phyloP scores from a whole-genome alignment of 2,797 vertebrate genomes.

The Nannoperca australis region DNA sequence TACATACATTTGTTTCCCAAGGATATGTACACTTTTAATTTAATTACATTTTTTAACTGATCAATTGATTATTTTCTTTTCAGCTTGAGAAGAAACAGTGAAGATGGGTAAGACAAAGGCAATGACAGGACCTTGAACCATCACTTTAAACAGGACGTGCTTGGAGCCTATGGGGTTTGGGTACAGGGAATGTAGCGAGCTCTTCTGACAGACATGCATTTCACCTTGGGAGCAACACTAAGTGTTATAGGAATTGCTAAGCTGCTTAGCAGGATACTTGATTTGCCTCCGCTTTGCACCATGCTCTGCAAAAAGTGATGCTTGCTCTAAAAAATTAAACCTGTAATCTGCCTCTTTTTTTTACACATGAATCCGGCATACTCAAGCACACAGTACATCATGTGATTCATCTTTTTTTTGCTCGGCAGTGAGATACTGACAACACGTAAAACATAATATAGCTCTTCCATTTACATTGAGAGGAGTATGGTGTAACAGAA shows the following conservation, averaged over 20 bases:
- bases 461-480: constrained; percentile 2
- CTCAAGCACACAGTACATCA: neutral
- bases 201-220: constrained; percentile 48
- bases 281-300: constrained; percentile 46
- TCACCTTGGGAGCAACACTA: constrained; percentile 48
- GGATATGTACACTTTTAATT: constrained; percentile 32
- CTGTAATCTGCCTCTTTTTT: constrained; percentile 25
- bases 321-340: constrained; percentile 26
- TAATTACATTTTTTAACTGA: constrained; percentile 41
- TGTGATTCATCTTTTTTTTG: neutral
- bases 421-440: constrained; percentile 4
- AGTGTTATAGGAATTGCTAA: constrained; percentile 50
- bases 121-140: constrained; percentile 36
- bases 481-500: constrained; percentile 13
- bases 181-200: constrained; percentile 36
- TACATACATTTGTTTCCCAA: constrained; percentile 31
- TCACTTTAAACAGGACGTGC: constrained; percentile 39
- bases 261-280: constrained; percentile 57
- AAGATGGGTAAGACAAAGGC: constrained; percentile 24
- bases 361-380: neutral
- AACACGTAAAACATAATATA: constrained; percentile 8
- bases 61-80: constrained; percentile 53
- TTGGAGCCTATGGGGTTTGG: constrained; percentile 27
- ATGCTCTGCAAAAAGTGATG: constrained; percentile 42
- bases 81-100: constrained; percentile 22